Percentiles rank a stretch among this genome's conserved stretches.
These are phyloP conservation scores for Limanda limanda DNA, from an alignment of 2,113 vertebrate genomes.

Conservation along the genomic window DNA sequence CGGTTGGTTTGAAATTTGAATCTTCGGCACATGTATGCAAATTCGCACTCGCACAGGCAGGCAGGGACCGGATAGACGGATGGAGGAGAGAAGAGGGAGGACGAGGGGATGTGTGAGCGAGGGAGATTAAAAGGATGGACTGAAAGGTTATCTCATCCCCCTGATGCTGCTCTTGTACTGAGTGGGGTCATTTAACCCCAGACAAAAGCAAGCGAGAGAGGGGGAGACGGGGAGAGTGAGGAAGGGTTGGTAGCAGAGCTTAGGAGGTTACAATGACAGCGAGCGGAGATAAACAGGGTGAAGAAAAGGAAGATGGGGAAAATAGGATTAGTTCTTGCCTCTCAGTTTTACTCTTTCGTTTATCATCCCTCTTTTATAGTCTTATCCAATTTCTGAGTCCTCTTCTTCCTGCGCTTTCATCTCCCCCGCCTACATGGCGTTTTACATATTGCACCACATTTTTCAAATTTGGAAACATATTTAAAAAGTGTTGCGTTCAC, in stretches of 20 bases:
- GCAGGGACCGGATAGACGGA: neutral
- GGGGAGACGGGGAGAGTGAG: neutral
- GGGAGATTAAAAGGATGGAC: constrained; percentile 58
- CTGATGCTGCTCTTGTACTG: constrained; percentile 48
- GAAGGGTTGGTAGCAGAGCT: neutral
- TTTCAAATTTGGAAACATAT: constrained; percentile 2
- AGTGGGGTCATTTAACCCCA: constrained; percentile 60
- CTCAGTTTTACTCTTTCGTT: constrained; percentile 25
- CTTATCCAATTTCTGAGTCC: neutral
- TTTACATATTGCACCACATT: neutral
- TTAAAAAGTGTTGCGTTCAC: neutral
- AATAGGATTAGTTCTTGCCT: constrained; percentile 35
- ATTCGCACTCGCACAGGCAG: neutral
- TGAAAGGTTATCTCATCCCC: constrained; percentile 63
- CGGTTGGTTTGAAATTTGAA: constrained; percentile 43
- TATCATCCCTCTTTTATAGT: neutral
- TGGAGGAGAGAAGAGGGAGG: constrained; percentile 3
- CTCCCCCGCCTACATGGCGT: neutral
- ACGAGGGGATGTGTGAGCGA: constrained; percentile 1
- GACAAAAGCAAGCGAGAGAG: constrained; percentile 36
- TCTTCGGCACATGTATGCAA: constrained; percentile 2
- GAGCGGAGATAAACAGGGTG: constrained; percentile 30
- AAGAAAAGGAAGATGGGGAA: constrained; percentile 27
- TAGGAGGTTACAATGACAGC: constrained; percentile 31
- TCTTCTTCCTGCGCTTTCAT: constrained; percentile 20